These are phyloP conservation scores for Sibirionetta formosa DNA, from an alignment of 2,797 vertebrate genomes.

Conservation along the genomic window DNA sequence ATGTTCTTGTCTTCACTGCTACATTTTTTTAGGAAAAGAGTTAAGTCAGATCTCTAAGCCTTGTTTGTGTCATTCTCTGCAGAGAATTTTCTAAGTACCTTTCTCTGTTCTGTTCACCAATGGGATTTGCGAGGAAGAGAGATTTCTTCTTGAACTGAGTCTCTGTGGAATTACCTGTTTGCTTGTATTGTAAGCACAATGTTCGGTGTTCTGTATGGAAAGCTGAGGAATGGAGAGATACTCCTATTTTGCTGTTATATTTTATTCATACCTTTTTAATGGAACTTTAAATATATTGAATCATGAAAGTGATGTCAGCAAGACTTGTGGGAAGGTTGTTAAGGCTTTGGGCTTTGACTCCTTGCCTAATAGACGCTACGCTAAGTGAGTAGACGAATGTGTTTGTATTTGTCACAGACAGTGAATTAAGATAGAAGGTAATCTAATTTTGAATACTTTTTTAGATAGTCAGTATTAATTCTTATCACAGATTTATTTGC, in stretches of 20 bases:
- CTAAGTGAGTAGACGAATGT: neutral
- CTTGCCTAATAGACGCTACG: neutral
- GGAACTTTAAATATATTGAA: neutral
- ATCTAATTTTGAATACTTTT: neutral
- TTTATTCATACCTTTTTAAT: neutral
- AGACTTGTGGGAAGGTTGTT: neutral
- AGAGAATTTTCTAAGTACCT: neutral
- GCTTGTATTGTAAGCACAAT: accelerated
- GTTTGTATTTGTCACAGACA: neutral
- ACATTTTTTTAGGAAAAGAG: neutral
- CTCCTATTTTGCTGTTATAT: neutral
- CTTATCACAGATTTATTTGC: neutral
- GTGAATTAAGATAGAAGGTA: neutral
- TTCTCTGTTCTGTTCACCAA: neutral
- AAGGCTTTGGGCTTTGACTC: neutral
- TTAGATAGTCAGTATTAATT: neutral
- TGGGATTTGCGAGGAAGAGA: neutral
- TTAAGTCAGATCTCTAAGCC: neutral
- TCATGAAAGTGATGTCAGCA: neutral
- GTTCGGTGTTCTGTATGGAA: neutral
- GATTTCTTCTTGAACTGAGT: neutral
- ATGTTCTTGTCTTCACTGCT: accelerated
- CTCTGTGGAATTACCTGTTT: neutral
- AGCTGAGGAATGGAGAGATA: neutral
- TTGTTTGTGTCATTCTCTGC: neutral